Evolutionary conservation across 2,113 vertebrate genomes (phyloP).

Genomic region (Marmota monax): DNA sequence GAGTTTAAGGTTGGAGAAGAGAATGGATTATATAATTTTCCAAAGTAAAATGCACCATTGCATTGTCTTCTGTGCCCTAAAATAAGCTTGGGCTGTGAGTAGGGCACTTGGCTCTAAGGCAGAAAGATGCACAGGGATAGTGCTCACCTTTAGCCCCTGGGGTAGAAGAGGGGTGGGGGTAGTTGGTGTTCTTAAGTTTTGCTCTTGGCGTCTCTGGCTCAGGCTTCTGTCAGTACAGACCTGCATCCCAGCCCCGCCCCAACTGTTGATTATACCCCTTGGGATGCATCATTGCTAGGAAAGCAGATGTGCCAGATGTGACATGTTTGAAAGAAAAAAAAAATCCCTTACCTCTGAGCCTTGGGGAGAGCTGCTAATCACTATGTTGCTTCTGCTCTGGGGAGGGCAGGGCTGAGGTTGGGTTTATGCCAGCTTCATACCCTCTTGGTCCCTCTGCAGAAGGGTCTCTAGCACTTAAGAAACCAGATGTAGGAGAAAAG

Average conservation of each 20-base stretch:
- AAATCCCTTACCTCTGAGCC: slow-evolving; percentile 69
- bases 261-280: slow-evolving; percentile 89
- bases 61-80: not conserved
- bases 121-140: not conserved
- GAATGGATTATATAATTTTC: slow-evolving; percentile 31
- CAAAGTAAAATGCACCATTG: slow-evolving; percentile 14
- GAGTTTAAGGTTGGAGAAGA: not conserved
- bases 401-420: slow-evolving; percentile 55
- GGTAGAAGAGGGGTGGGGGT: slow-evolving; percentile 42
- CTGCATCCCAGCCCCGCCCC: slow-evolving; percentile 86
- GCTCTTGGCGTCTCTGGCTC: slow-evolving; percentile 81
- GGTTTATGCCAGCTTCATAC: slow-evolving; percentile 34
- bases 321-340: slow-evolving; percentile 85
- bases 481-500: not conserved
- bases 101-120: not conserved
- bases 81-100: not conserved
- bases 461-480: not conserved
- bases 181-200: slow-evolving; percentile 70
- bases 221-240: slow-evolving; percentile 87
- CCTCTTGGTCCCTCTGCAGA: slow-evolving; percentile 7
- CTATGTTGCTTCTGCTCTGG: slow-evolving; percentile 52
- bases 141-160: slow-evolving; percentile 36
- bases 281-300: slow-evolving; percentile 86
- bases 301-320: slow-evolving; percentile 89
- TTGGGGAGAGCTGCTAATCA: slow-evolving; percentile 78